Base-by-base conservation (phyloP, 1,140 invertebrate genomes). In the Orchesella cincta region DNA sequence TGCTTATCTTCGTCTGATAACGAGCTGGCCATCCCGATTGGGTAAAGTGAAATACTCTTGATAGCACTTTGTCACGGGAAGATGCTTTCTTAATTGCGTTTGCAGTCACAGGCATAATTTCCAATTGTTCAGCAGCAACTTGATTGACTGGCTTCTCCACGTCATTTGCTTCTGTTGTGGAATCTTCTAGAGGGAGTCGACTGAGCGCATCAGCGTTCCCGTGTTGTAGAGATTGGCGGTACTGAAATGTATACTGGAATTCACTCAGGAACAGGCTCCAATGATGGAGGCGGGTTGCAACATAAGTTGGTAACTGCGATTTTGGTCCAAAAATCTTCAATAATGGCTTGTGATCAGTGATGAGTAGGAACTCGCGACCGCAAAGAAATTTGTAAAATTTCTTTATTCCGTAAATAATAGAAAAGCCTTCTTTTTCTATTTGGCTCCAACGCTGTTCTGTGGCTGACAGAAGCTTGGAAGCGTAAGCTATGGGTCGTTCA, bases 321-420 rank as follows among this genome's bases (percentile, higher is more conserved):
- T 33, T 67, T 5, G 8, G 8, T 31, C 29, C 62, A 67, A 67
- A 33, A 12, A 67, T 67, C 8, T 8, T 12, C 3, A 67, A n/a
- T n/a, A 67, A n/a, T 14, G 62, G 62, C 12, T 8, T 23, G 62
- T 67, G 62, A 73, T 86, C 84, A 0, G 62, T 67, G 1, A 67
- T n/a, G 26, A 67, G 23, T 8, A 67, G 29, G 29, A 67, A 67
- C 14, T 23, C 1, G 12, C 29, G 26, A 8, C 87, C 86, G 78
- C 82, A 85, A 0, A 88, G 36, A 78, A 85, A 88, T 28, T 85
- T 77, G 36, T 86, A 83, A 78, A 87, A 88, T 74, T 85, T 85
- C 76, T 85, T 84, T 14, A 88, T 82, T 8, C 83, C 84, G 79
- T 81, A 86, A 0, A 87, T 73, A 5, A 89, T 81, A 80, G 85